Evolutionary conservation across 1,140 invertebrate species (phyloP), one percentile per base, ranked within the genome.

Genomic region (Drosophila grimshawi): DNA sequence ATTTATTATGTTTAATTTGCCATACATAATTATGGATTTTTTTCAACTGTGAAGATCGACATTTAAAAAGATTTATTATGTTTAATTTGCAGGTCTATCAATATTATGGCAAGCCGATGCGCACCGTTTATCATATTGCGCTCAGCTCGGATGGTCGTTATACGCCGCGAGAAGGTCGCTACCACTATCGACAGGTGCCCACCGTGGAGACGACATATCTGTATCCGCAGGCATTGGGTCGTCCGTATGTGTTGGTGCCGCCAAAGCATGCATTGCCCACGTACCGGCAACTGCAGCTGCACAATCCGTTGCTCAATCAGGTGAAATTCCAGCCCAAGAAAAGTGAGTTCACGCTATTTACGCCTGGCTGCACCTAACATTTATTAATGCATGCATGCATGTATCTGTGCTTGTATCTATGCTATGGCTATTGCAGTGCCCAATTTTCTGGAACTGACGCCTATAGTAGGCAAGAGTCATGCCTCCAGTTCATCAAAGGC

Each of bases 201-300:
- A 81, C 90, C 6, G 73, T 92, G 53, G 92, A 92, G 66, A 92
- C 92, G 4, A 92, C 92, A 2, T 92, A 92, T 76, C 75, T 92
- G 4, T 92, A 91, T 56, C 91, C 91, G 3, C 91, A 92, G 77
- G 90, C 85, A 4, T 86, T 92, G 76, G 90, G 90, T 37, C 79
- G 82, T 35, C 73, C 78, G 37, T 85, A 81, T 62, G 76, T 83
- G 59, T 7, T 91, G 56, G 67, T 75, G 67, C 69, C 80, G 7
- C 79, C 86, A 11, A 79, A 78, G 66, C 72, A 90, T 48, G 64
- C 72, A 5, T 56, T 86, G 35, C 91, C 91, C 11, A 76, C 75
- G 41, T 92, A 92, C 61, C 71, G 78, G n/a, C 91, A 88, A 56
- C 68, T 92, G 43, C 81, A 90, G 59, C 74, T 92, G 55, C 85